phyloP scores from a whole-genome alignment of 2,113 vertebrate species.

The Candoia aspera region DNA sequence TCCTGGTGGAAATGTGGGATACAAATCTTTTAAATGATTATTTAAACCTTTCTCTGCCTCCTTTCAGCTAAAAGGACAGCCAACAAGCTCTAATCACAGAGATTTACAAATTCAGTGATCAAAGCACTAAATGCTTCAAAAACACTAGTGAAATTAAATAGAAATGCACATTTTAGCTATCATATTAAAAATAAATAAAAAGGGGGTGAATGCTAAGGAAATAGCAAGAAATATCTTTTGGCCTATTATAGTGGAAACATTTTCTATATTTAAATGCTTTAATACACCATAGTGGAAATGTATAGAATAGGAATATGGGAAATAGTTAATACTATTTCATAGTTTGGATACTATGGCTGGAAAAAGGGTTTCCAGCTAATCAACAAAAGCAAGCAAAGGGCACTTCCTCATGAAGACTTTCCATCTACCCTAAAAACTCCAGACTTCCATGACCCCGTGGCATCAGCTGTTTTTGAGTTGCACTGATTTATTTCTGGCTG shows the following conservation, averaged over 20 bases:
- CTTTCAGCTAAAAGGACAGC: not conserved
- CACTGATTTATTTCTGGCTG: not conserved
- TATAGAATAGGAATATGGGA: not conserved
- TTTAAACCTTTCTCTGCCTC: not conserved
- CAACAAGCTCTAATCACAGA: not conserved
- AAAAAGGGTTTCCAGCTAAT: not conserved
- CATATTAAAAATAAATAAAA: not conserved
- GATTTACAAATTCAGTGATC: not conserved
- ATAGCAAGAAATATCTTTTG: not conserved
- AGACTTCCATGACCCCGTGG: not conserved
- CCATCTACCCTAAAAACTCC: not conserved
- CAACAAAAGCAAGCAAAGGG: not conserved
- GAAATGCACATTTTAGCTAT: not conserved
- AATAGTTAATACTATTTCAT: not conserved
- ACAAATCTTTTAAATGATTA: conserved; percentile 8
- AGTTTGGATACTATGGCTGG: not conserved
- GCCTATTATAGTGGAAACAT: not conserved
- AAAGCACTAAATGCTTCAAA: not conserved
- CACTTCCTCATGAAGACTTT: not conserved
- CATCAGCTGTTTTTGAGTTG: not conserved
- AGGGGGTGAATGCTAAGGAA: not conserved
- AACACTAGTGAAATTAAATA: not conserved
- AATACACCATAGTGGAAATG: not conserved
- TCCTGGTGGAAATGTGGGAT: not conserved
- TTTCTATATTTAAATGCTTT: not conserved